These are phyloP conservation scores for Spisula subtruncata DNA, from an alignment of 2,888 invertebrate species.

Conservation along the genomic window DNA sequence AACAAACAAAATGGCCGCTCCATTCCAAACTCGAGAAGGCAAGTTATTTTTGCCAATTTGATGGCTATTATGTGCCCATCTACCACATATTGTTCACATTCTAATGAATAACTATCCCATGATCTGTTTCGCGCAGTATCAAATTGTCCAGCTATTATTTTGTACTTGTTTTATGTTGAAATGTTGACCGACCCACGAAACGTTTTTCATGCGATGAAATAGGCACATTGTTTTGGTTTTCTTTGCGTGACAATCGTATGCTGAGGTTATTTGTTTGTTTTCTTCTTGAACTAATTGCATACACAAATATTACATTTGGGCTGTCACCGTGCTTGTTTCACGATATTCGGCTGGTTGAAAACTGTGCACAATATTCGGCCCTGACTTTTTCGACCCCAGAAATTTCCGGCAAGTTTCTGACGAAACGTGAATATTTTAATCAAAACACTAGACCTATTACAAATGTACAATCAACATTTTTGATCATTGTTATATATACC, in stretches of 20 bases:
- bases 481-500: no score
- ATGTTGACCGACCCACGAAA: background rate
- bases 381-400: no score
- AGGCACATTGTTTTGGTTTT: background rate
- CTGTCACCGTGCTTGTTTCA: background rate
- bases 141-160: background rate
- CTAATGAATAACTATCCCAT: background rate
- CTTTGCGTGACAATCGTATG: no score
- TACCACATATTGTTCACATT: background rate
- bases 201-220: background rate
- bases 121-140: background rate
- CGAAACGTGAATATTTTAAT: no score
- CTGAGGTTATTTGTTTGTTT: background rate
- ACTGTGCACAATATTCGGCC: no score
- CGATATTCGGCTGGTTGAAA: background rate
- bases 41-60: constrained; percentile 1
- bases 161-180: no score
- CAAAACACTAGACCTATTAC: no score
- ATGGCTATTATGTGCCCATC: background rate
- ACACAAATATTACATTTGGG: background rate
- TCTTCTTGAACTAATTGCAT: background rate
- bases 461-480: no score
- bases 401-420: no score
- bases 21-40: constrained; percentile 50
- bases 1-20: constrained; percentile 63